Conservation (phyloP, 2,797 vertebrate genomes). For the Chelon labrosus region DNA sequence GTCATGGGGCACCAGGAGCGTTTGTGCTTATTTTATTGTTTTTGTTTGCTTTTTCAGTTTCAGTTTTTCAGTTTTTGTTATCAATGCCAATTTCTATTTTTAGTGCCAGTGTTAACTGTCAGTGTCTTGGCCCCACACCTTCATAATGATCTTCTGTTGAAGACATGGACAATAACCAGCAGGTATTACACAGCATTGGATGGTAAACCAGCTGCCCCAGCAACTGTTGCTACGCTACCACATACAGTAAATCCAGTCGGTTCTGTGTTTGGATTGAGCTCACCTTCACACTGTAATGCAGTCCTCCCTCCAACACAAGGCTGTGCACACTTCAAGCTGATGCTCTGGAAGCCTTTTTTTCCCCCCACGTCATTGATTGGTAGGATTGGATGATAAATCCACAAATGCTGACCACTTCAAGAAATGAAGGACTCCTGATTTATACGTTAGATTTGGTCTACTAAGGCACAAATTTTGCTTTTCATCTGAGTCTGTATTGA, state of each 20-base stretch:
- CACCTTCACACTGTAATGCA: background rate
- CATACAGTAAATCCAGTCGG: conserved; percentile 6
- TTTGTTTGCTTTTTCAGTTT: no score
- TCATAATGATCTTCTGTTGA: no score
- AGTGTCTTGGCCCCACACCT: no score
- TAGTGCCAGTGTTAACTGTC: no score
- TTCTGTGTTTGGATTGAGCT: conserved; percentile 9
- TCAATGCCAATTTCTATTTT: no score
- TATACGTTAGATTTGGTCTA: background rate
- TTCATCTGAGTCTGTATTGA: background rate
- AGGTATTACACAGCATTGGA: background rate
- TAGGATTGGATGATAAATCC: conserved; percentile 3
- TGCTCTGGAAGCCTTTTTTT: background rate
- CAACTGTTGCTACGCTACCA: conserved; percentile 35
- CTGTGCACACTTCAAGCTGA: background rate
- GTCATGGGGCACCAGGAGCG: no score
- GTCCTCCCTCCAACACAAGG: background rate
- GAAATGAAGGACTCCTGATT: background rate
- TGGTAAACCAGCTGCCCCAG: background rate
- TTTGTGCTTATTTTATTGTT: no score
- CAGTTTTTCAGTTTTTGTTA: no score
- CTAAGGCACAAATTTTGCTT: background rate
- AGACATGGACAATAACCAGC: no score
- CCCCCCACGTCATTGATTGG: background rate
- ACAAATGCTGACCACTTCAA: conserved; percentile 7